phyloP scores from a whole-genome alignment of 2,888 invertebrate species.

The Camponotus fellah region DNA sequence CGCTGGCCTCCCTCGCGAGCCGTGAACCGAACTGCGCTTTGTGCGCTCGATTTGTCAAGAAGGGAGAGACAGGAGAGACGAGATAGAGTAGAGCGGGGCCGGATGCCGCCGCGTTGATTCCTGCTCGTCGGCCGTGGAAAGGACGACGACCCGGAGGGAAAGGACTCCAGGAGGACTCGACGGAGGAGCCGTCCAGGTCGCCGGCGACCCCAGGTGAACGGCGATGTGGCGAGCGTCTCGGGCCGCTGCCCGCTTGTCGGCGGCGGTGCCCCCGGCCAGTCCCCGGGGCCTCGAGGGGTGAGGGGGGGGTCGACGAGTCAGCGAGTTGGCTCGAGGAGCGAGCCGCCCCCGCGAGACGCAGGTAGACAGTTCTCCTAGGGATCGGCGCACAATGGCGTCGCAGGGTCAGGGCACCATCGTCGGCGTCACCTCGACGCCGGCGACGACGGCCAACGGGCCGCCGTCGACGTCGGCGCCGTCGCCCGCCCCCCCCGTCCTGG shows the following conservation, averaged over 20 bases:
- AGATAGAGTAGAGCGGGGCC: conserved; percentile 66
- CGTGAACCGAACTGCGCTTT: conserved; percentile 69
- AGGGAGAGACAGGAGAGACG: conserved; percentile 25
- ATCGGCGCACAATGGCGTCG: conserved; percentile 81
- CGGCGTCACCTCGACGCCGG: conserved; percentile 70
- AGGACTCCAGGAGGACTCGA: not conserved
- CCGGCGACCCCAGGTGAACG: conserved; percentile 23
- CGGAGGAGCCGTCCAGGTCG: not conserved
- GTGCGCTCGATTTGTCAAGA: conserved; percentile 76
- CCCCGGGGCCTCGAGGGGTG: conserved; percentile 25
- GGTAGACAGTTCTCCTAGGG: conserved; percentile 43
- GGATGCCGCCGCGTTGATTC: conserved; percentile 56
- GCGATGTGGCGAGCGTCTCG: conserved; percentile 42
- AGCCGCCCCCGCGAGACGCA: not conserved
- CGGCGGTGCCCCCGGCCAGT: conserved; percentile 27
- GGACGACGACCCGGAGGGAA: not conserved
- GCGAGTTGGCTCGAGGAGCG: not conserved
- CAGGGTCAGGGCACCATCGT: conserved; percentile 78
- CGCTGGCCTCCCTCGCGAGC: conserved; percentile 61
- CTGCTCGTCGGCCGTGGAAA: conserved; percentile 28
- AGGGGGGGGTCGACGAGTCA: conserved; percentile 22
- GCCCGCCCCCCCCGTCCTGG: conserved; percentile 24
- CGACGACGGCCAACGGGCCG: conserved; percentile 78
- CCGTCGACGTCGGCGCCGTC: conserved; percentile 56
- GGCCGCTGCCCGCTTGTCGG: conserved; percentile 33